Evolutionary conservation across 1,140 invertebrate genomes (phyloP), one percentile per base, ranked within the genome.

Genomic region (Orchestia grillus): DNA sequence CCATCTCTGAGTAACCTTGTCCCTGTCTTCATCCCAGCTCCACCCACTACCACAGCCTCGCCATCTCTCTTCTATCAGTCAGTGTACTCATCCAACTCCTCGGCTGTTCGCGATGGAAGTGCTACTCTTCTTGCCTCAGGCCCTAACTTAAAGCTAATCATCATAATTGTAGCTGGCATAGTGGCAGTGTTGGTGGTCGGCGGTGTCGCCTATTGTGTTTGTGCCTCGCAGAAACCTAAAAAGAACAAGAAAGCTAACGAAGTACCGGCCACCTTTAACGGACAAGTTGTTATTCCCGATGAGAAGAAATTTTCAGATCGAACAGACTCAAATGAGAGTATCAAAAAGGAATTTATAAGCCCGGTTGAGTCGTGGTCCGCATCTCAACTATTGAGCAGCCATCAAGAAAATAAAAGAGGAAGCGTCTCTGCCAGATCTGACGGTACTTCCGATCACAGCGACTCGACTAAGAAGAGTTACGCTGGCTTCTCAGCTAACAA

Each of bases 1-100:
- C 97, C 97, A 0, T 97, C 97, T 4, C 97, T 98, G 41, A 98
- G 98, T 0, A 98, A 98, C 97, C 97, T 98, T 96, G 98, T 98
- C 8, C 97, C 97, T 43, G 97, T 98, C 41, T 97, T 97, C n/a
- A 97, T 98, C 3, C 97, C 97, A 0, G 96, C 97, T 42, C 97
- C 97, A 23, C 96, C 97, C 87, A 97, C 96, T 1, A 96, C 97
- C 44, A 47, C 44, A n/a, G 96, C 96, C 16, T 96, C 96, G 6
- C 95, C 96, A 92, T 96, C 44, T 91, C 53, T 47, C 53, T 96
- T 94, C 44, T 91, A 91, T 44, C 41, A 91, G 88, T 44, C 43
- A 45, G 43, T 94, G 43, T 45, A 45, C 40, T 6, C 43, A 15
- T 44, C 92, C 8, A 94, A 94, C 44, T 47, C 92, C 44, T 94